A percentile compares a stretch with the other conserved stretches of the same genome.
These are phyloP conservation scores for Diprion similis DNA, from an alignment of 1,140 invertebrate genomes.

Conservation along the genomic window DNA sequence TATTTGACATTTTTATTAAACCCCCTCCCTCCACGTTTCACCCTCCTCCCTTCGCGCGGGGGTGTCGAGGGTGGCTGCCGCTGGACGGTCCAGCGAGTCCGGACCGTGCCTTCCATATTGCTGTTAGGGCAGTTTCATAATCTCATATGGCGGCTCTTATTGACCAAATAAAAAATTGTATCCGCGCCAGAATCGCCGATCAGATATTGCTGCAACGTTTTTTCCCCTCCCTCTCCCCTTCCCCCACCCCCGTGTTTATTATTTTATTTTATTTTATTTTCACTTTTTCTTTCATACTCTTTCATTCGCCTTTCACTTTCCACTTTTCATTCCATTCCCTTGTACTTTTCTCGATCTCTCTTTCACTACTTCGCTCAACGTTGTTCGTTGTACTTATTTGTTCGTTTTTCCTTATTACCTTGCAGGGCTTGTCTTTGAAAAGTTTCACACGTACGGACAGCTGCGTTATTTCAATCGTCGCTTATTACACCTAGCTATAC, in stretches of 20 bases:
- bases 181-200: constrained; percentile 38
- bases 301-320: background rate
- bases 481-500: background rate
- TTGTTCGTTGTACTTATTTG: too few relatives aligned
- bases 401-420: background rate
- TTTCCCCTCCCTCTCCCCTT: too few relatives aligned
- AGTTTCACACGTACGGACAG: background rate
- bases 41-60: constrained; percentile 22
- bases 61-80: constrained; percentile 8
- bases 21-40: constrained; percentile 33
- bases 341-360: background rate
- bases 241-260: too few relatives aligned
- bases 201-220: constrained; percentile 24
- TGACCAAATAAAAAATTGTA: constrained; percentile 43
- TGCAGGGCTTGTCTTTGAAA: background rate
- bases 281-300: too few relatives aligned
- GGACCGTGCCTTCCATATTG: constrained; percentile 38
- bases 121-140: constrained; percentile 52
- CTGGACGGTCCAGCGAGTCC: constrained; percentile 22
- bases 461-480: background rate
- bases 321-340: background rate
- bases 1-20: constrained; percentile 66
- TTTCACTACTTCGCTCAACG: background rate
- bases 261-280: too few relatives aligned
- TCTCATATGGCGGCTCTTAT: constrained; percentile 40